Percentiles rank a stretch among this genome's conserved stretches.
These are phyloP conservation scores for Atta colombica DNA, from an alignment of 1,140 invertebrate genomes.

Conservation along the genomic window DNA sequence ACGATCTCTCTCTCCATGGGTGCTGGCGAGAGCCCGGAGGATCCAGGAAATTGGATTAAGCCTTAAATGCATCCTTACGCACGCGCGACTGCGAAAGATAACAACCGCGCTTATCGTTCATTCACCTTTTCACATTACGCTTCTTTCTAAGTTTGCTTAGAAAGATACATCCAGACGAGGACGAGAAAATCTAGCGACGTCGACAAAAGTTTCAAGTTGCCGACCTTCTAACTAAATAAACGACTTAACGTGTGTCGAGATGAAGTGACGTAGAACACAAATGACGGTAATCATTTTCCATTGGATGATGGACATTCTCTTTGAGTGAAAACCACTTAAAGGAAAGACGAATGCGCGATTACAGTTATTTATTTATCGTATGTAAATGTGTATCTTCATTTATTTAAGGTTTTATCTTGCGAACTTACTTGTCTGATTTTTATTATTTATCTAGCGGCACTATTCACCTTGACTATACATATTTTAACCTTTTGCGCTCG, in stretches of 20 bases:
- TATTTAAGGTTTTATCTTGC: background rate
- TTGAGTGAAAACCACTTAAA: background rate
- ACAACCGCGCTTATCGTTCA: slow-evolving; percentile 76
- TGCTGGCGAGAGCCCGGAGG: slow-evolving; percentile 13
- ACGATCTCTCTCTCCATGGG: slow-evolving; percentile 35
- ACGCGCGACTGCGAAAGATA: slow-evolving; percentile 67
- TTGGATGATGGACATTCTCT: slow-evolving; percentile 11
- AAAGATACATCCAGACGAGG: slow-evolving; percentile 42
- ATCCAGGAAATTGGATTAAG: slow-evolving; percentile 77
- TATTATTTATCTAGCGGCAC: background rate
- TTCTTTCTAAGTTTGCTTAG: slow-evolving; percentile 10
- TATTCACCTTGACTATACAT: background rate
- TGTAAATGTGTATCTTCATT: background rate
- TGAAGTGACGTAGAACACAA: slow-evolving; percentile 1
- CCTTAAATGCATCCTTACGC: slow-evolving; percentile 63
- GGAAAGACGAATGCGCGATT: background rate
- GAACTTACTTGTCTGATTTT: background rate
- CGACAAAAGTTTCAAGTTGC: background rate
- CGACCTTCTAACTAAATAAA: slow-evolving; percentile 15
- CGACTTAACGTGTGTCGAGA: background rate
- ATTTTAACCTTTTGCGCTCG: slow-evolving; percentile 4
- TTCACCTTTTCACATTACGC: slow-evolving; percentile 73
- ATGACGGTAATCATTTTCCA: slow-evolving; percentile 7
- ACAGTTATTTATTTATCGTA: background rate
- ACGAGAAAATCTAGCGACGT: background rate